These are phyloP conservation scores for Pseudomyrmex sp. DNA, from an alignment of 1,140 invertebrate species.

Conservation along the genomic window DNA sequence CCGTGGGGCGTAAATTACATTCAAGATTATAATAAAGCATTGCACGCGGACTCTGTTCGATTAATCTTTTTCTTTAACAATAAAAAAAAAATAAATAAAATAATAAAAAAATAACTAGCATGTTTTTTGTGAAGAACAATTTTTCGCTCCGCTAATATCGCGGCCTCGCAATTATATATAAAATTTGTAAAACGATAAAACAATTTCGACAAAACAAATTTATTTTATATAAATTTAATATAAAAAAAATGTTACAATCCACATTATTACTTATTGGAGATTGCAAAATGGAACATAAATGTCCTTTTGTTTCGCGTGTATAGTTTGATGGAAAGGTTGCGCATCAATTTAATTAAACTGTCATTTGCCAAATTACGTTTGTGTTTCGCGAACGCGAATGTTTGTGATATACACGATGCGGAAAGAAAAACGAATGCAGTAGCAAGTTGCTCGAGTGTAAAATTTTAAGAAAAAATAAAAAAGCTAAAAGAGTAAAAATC, in stretches of 20 bases:
- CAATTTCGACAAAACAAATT: background rate
- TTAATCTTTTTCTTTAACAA: conserved; percentile 1
- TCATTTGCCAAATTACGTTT: conserved; percentile 29
- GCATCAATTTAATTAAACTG: conserved; percentile 33
- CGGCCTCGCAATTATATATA: background rate
- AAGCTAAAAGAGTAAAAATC: too few relatives aligned
- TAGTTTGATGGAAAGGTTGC: background rate
- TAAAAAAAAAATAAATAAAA: background rate
- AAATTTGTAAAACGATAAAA: background rate
- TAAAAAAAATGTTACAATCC: conserved; percentile 7
- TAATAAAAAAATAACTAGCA: background rate
- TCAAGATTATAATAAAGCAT: conserved; percentile 8
- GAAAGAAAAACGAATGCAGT: background rate
- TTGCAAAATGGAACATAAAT: background rate
- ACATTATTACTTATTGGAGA: background rate
- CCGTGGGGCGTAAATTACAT: conserved; percentile 14
- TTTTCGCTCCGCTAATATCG: background rate
- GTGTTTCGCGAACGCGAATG: background rate
- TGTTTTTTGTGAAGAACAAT: too few relatives aligned
- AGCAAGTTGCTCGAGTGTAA: background rate
- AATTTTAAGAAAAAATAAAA: background rate
- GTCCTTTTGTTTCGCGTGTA: background rate
- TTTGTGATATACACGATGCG: background rate
- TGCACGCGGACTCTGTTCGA: background rate
- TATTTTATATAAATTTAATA: background rate